Conservation (phyloP, 2,797 vertebrate species). For the Aeoliscus strigatus region DNA sequence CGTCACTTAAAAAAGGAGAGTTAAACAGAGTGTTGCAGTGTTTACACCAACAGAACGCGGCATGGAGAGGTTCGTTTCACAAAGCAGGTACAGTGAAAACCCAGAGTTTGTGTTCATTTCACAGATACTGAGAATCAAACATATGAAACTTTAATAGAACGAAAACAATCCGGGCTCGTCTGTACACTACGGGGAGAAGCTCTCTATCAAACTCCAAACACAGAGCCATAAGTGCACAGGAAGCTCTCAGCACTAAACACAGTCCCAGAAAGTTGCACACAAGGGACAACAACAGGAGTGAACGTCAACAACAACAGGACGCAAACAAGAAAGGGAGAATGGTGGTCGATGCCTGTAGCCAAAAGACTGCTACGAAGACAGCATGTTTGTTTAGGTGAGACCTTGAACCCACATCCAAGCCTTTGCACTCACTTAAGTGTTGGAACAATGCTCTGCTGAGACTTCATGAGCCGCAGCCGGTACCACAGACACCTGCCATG, state of each 20-base stretch:
- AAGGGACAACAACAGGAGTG: too few relatives aligned
- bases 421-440: constrained; percentile 88
- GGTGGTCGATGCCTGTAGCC: not conserved
- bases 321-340: too few relatives aligned
- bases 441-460: constrained; percentile 92
- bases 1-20: constrained; percentile 10
- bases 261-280: too few relatives aligned
- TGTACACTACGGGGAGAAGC: constrained; percentile 4
- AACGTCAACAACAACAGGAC: too few relatives aligned
- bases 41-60: constrained; percentile 18
- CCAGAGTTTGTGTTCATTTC: too few relatives aligned
- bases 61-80: constrained; percentile 14
- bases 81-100: constrained; percentile 6
- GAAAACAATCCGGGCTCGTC: too few relatives aligned
- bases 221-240: too few relatives aligned
- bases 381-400: not conserved
- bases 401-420: not conserved
- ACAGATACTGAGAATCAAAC: too few relatives aligned
- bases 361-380: not conserved
- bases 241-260: too few relatives aligned
- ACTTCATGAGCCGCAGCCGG: constrained; percentile 89
- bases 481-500: constrained; percentile 98
- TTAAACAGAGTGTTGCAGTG: constrained; percentile 7
- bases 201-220: constrained; percentile 7
- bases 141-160: too few relatives aligned